Conservation (phyloP, 2,797 vertebrate genomes). For the Typhlichthys eigenmanni region DNA sequence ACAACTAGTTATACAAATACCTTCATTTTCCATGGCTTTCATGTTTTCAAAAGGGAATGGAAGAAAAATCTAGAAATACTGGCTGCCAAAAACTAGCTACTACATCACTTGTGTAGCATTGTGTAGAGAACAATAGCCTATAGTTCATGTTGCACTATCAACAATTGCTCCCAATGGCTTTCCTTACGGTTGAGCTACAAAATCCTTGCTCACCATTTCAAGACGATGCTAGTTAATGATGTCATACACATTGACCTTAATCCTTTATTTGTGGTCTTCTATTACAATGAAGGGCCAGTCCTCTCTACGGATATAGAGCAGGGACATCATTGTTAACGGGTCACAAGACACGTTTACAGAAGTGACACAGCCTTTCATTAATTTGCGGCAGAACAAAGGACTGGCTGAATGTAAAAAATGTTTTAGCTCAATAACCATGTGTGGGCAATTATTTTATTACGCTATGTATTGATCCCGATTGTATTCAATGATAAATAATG, state of each 20-base stretch:
- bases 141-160: slow-evolving; percentile 32
- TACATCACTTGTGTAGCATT: slow-evolving; percentile 38
- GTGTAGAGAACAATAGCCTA: slow-evolving; percentile 53
- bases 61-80: no score
- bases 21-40: no score
- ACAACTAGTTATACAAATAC: no score
- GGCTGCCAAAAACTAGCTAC: neutral
- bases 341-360: slow-evolving; percentile 26
- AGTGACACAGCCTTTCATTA: slow-evolving; percentile 17
- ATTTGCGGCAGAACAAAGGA: slow-evolving; percentile 12
- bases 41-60: no score
- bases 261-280: slow-evolving; percentile 39
- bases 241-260: slow-evolving; percentile 53
- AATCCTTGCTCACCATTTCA: slow-evolving; percentile 36
- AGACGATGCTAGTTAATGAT: slow-evolving; percentile 38
- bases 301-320: slow-evolving; percentile 30
- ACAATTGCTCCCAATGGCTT: slow-evolving; percentile 49
- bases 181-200: slow-evolving; percentile 38
- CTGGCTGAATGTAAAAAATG: no score
- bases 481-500: no score
- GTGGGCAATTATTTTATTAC: no score
- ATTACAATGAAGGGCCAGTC: slow-evolving; percentile 44
- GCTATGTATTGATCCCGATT: no score
- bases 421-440: no score
- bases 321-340: slow-evolving; percentile 37